These are phyloP conservation scores for Leptatherina wallacei DNA, from an alignment of 2,797 vertebrate species.

Conservation along the genomic window DNA sequence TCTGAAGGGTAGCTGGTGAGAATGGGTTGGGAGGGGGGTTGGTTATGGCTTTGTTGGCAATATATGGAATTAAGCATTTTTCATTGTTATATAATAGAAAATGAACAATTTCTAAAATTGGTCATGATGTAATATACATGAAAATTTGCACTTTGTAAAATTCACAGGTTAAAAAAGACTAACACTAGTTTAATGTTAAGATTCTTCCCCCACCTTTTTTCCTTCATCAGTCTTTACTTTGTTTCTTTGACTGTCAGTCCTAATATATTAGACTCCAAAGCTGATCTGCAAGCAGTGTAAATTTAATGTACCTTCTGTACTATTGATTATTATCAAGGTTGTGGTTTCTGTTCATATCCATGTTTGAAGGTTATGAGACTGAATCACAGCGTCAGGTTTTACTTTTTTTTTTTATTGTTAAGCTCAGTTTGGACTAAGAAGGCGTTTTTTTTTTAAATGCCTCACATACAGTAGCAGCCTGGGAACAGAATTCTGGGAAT, in stretches of 20 bases:
- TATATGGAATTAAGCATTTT: constrained; percentile 66
- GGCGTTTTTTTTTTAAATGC: constrained; percentile 46
- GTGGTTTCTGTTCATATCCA: constrained; percentile 64
- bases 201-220: constrained; percentile 26
- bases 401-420: constrained; percentile 35
- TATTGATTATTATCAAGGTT: constrained; percentile 45
- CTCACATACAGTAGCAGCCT: constrained; percentile 74
- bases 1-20: constrained; percentile 60
- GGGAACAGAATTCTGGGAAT: constrained; percentile 65
- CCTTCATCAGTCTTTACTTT: constrained; percentile 64
- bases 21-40: constrained; percentile 34
- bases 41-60: constrained; percentile 58
- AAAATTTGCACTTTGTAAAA: constrained; percentile 86
- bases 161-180: constrained; percentile 63
- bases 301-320: constrained; percentile 58
- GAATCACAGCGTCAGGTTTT: constrained; percentile 47
- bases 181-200: constrained; percentile 82
- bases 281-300: constrained; percentile 66
- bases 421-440: constrained; percentile 44
- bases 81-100: constrained; percentile 75
- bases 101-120: constrained; percentile 70
- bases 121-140: constrained; percentile 78
- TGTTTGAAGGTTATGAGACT: constrained; percentile 44
- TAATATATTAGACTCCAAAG: constrained; percentile 67
- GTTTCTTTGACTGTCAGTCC: constrained; percentile 64